Evolutionary conservation across 2,888 invertebrate genomes (phyloP), one percentile per base, ranked within the genome.

Genomic region (Erebia palarica): DNA sequence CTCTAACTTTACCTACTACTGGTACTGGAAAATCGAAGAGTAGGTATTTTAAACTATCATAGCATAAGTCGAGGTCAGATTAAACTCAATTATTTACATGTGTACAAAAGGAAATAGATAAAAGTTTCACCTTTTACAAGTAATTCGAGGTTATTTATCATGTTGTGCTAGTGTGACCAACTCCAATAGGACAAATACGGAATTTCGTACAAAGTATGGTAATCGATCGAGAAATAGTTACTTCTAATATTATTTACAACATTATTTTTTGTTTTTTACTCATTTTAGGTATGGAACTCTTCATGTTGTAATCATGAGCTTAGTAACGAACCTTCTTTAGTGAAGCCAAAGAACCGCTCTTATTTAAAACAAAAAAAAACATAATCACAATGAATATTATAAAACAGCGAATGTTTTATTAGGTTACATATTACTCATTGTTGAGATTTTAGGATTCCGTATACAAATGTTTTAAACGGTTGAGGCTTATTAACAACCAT

Each of bases 91-190:
- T 87, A 92, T 90, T 89, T 88, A 91, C 90, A 88, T 85, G 80
- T 83, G 84, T 87, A 89, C 88, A 90, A 90, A 84, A 79, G 84
- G 75, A 82, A 78, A 79, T 82, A 87, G 84, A 89, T 88, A 91
- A 88, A 90, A 87, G 87, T 87, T 86, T 86, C 84, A 87, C 85
- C 86, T 90, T 89, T 90, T 91, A 92, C 90, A 91, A 91, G 90
- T 88, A 88, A 89, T 92, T 92, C 90, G 86, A 86, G 82, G 88
- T 91, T 90, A 91, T 93, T 90, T 92, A 92, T 92, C 90, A 90
- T 86, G 82, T 84, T 79, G 78, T 21, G 36, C 10, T 67, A 27
- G 27, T 47, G 49, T 67, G 49, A 8, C 47, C 36, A 59, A 10
- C 11, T 16, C 11, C n/a, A 36, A 3, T 9, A 5, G 11, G 13